A percentile compares a stretch with the other conserved stretches of the same genome.
phyloP scores from a whole-genome alignment of 2,113 vertebrate genomes.

The Rissa tridactyla region DNA sequence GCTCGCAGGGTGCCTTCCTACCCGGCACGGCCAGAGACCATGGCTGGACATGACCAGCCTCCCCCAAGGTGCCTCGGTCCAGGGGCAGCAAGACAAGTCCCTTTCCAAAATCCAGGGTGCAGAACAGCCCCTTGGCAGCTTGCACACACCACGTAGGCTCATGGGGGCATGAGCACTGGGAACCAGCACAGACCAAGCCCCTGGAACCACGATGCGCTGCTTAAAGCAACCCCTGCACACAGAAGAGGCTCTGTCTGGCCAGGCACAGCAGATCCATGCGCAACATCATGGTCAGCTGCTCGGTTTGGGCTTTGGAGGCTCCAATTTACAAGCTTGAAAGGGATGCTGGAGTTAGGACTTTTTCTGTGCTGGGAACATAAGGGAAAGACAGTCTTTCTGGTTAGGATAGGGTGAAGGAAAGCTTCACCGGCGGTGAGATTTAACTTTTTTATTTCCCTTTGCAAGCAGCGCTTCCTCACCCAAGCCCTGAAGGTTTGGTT shows the following conservation, averaged over 20 bases:
- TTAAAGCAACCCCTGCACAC: neutral
- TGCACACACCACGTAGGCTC: neutral
- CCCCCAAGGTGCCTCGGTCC: neutral
- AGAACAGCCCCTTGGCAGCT: neutral
- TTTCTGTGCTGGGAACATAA: neutral
- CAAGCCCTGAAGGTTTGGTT: neutral
- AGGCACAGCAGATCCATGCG: neutral
- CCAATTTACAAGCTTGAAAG: neutral
- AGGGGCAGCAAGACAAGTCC: fast-evolving
- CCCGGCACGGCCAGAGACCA: fast-evolving
- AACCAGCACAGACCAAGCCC: neutral
- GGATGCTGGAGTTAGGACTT: neutral
- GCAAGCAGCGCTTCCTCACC: neutral
- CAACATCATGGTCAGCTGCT: neutral
- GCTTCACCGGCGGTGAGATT: neutral
- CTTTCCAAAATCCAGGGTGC: neutral
- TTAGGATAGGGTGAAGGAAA: neutral
- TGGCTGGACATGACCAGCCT: neutral
- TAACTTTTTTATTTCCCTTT: neutral
- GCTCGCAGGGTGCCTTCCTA: neutral
- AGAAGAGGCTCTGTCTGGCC: neutral
- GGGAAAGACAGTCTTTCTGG: neutral
- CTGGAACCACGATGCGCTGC: neutral
- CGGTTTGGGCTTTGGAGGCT: neutral
- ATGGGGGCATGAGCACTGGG: neutral